These are phyloP conservation scores for Ganaspis sp. DNA, from an alignment of 1,140 invertebrate genomes.

Conservation along the genomic window DNA sequence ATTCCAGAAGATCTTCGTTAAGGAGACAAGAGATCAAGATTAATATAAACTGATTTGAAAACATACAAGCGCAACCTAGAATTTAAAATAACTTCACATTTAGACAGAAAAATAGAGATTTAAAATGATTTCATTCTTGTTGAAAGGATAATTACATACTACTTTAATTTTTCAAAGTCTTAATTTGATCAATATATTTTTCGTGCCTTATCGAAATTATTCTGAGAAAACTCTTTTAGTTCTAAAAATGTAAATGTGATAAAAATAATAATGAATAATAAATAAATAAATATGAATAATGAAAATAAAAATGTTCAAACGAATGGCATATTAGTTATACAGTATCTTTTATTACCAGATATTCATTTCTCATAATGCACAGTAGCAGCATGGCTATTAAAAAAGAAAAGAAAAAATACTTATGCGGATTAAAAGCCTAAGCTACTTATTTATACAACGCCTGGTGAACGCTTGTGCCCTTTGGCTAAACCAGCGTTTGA, in stretches of 20 bases:
- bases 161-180: too few relatives aligned
- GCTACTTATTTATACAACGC: background rate
- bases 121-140: too few relatives aligned
- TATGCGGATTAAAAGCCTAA: background rate
- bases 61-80: background rate
- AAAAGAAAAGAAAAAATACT: background rate
- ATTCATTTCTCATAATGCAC: slow-evolving; percentile 5
- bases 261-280: too few relatives aligned
- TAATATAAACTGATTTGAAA: background rate
- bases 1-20: background rate
- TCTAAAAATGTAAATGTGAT: too few relatives aligned
- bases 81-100: background rate
- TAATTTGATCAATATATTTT: too few relatives aligned
- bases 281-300: too few relatives aligned
- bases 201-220: too few relatives aligned
- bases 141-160: too few relatives aligned
- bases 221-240: too few relatives aligned
- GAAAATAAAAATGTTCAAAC: background rate
- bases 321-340: background rate
- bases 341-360: background rate
- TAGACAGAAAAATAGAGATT: background rate
- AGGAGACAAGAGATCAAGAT: background rate
- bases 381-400: background rate
- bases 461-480: background rate
- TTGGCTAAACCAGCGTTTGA: background rate